Conservation (phyloP, 2,113 vertebrate species). For the Mugil cephalus region DNA sequence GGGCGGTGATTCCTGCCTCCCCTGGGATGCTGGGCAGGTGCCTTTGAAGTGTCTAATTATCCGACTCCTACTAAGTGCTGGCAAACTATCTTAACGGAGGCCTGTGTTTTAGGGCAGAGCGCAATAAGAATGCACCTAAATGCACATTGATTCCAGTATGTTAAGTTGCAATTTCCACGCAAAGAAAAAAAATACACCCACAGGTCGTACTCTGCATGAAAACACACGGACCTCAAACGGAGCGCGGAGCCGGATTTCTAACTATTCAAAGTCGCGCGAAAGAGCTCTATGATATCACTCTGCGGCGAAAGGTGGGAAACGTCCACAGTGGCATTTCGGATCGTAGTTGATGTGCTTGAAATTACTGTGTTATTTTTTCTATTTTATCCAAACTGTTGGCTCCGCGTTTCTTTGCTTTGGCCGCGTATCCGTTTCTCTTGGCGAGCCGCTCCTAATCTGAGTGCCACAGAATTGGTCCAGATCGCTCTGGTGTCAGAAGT, state of each 20-base stretch:
- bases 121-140: conserved; percentile 27
- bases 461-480: conserved; percentile 80
- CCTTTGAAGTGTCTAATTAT: conserved; percentile 88
- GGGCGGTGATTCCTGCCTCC: conserved; percentile 71
- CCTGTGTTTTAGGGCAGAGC: conserved; percentile 29
- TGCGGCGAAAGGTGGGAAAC: conserved; percentile 54
- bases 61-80: conserved; percentile 70
- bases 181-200: background rate
- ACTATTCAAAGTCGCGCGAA: conserved; percentile 26
- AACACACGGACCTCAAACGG: background rate
- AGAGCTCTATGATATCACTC: conserved; percentile 12
- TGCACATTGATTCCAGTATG: conserved; percentile 10
- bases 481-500: conserved; percentile 76
- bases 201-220: background rate
- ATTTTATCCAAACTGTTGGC: conserved; percentile 72
- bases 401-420: conserved; percentile 73
- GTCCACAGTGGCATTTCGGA: conserved; percentile 50
- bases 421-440: conserved; percentile 76
- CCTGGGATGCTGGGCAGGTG: conserved; percentile 78
- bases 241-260: background rate
- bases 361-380: conserved; percentile 57
- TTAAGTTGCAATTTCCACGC: conserved; percentile 10
- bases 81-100: conserved; percentile 79
- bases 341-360: conserved; percentile 54
- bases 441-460: conserved; percentile 79